A percentile compares a stretch with the other conserved stretches of the same genome.
phyloP scores from a whole-genome alignment of 2,113 vertebrate genomes.

The Sardina pilchardus region DNA sequence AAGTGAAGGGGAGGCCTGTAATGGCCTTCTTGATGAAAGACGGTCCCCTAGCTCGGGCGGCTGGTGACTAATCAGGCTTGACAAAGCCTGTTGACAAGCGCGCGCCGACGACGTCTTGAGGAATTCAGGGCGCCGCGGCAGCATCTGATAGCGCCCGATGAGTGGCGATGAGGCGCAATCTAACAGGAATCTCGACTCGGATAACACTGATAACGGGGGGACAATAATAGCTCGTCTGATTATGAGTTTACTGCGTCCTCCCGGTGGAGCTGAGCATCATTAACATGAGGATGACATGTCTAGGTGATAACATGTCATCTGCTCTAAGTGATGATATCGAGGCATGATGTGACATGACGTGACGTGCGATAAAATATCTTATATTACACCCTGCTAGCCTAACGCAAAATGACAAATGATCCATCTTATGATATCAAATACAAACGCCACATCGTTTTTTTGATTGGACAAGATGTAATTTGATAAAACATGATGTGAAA shows the following conservation, averaged over 20 bases:
- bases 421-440: neutral
- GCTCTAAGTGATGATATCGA: neutral
- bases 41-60: neutral
- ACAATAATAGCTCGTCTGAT: neutral
- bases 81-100: neutral
- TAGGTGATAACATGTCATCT: neutral
- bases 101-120: neutral
- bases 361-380: neutral
- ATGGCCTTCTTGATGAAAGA: conserved; percentile 50
- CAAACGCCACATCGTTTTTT: neutral
- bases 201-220: neutral
- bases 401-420: neutral
- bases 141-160: neutral
- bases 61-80: neutral
- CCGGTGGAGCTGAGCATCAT: neutral
- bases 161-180: neutral
- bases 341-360: neutral
- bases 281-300: neutral
- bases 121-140: neutral
- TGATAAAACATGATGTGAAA: neutral
- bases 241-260: neutral
- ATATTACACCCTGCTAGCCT: neutral
- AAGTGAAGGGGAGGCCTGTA: conserved; percentile 37
- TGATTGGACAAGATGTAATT: neutral
- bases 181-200: neutral